Conservation (phyloP, 2,113 vertebrate species). For the Bagarius yarrelli region DNA sequence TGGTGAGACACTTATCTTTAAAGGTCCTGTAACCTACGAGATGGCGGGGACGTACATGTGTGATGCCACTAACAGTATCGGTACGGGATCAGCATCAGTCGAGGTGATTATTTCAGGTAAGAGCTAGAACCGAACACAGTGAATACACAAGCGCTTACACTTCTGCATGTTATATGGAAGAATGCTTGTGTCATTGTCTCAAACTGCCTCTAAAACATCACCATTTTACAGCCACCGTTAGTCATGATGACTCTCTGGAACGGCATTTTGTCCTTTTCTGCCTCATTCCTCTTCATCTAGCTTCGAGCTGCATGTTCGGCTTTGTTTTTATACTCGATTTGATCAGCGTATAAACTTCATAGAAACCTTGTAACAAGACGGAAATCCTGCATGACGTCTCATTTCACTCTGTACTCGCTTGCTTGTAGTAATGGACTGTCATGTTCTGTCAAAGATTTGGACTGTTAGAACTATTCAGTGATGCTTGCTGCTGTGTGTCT, state of each 20-base stretch:
- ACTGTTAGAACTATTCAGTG: conserved; percentile 9
- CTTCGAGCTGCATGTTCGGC: conserved; percentile 5
- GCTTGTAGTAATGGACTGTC: conserved; percentile 24
- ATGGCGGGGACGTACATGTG: conserved; percentile 89
- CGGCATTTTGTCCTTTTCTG: not conserved
- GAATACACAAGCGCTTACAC: not conserved
- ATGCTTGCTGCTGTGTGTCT: conserved; percentile 23
- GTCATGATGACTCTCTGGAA: not conserved
- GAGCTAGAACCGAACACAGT: conserved; percentile 26
- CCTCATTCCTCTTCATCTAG: not conserved
- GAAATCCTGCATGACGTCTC: conserved; percentile 11
- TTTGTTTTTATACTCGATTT: conserved; percentile 14
- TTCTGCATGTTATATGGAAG: not conserved
- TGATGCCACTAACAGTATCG: conserved; percentile 90
- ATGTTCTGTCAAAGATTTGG: conserved; percentile 41
- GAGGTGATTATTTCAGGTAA: conserved; percentile 94
- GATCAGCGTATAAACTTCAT: not conserved
- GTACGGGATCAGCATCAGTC: conserved; percentile 83
- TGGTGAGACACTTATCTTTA: conserved; percentile 86
- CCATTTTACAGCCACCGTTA: not conserved
- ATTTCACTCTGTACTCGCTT: conserved; percentile 28
- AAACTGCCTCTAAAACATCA: conserved; percentile 45
- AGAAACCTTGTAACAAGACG: not conserved
- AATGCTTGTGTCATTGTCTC: conserved; percentile 2
- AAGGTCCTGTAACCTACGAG: conserved; percentile 83